A percentile compares a stretch with the other conserved stretches of the same genome.
Conservation (phyloP, 2,113 vertebrate genomes). For the Haemorhous mexicanus region DNA sequence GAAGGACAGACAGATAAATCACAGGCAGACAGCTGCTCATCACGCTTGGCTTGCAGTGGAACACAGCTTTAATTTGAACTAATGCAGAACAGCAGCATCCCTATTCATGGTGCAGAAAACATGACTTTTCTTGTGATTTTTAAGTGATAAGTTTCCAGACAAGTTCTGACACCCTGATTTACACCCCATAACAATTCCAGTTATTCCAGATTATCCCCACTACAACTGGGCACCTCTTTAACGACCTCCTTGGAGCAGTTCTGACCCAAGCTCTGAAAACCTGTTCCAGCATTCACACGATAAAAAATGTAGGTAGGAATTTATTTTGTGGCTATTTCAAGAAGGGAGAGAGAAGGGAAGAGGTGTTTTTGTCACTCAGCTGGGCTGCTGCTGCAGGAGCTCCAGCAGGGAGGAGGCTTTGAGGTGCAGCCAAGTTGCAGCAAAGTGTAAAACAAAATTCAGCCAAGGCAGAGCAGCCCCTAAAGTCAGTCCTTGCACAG, state of each 20-base stretch:
- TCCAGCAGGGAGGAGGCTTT: background rate
- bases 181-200: background rate
- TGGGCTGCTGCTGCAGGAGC: background rate
- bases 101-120: background rate
- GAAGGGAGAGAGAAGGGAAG: background rate
- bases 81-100: background rate
- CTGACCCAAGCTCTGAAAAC: background rate
- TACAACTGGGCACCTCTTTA: background rate
- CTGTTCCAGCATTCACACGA: background rate
- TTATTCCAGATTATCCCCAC: background rate
- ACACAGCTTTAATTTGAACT: background rate
- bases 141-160: background rate
- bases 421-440: background rate
- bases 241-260: background rate
- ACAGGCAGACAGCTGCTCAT: background rate
- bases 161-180: background rate
- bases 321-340: background rate
- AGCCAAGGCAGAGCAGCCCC: background rate
- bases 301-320: accelerated
- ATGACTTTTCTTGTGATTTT: background rate
- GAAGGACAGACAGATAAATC: background rate
- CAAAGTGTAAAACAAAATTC: background rate
- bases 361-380: background rate
- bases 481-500: background rate
- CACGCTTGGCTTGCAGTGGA: background rate